Base-by-base conservation (phyloP, 2,888 invertebrate species). In the Drosophila macrothrix region DNA sequence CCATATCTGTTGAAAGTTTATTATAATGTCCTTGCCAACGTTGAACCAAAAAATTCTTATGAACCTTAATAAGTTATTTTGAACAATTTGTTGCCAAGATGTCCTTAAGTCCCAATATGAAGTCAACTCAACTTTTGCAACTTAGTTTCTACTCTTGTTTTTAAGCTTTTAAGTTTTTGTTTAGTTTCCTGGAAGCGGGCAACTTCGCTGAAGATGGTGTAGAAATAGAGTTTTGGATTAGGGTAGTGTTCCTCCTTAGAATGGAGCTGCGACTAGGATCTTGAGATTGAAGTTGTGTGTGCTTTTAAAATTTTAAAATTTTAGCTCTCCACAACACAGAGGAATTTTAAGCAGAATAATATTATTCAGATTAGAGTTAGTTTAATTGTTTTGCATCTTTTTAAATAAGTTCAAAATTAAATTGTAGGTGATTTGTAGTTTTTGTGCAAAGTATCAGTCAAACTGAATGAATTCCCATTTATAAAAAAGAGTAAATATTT, bases 1-100 rank as follows among this genome's bases (percentile, higher is more conserved):
- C 90, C 83, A 90, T 85, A 90, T 85, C 90, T 90, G 90, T 83
- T 88, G 85, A 90, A 90, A 88, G 88, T 85, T 88, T 90, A 70
- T 71, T 79, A 66, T 82, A 80, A 80, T 74, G 66, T 66, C 59
- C 49, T 73, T 73, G 69, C 58, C 54, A 83, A 83, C 61, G 72
- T 85, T 72, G 66, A 68, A 50, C 46, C n/a, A 60, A 50, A 28
- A 28, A 46, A 9, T 29, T 53, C 31, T 35, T 10, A 29, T 25
- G 25, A 25, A 46, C 25, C 25, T 16, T 25, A 25, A 16, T 46
- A 16, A 46, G 25, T 25, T 46, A 16, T 2, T 35, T 53, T 58
- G 50, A 35, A 10, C 28, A 35, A 58, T 53, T 43, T 68, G 29
- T 25, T 43, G 19, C 2, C 25, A 28, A n/a, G 7, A 29, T 53